Evolutionary conservation across 1,140 invertebrate species (phyloP).

Genomic region (Pseudoatta argentina): DNA sequence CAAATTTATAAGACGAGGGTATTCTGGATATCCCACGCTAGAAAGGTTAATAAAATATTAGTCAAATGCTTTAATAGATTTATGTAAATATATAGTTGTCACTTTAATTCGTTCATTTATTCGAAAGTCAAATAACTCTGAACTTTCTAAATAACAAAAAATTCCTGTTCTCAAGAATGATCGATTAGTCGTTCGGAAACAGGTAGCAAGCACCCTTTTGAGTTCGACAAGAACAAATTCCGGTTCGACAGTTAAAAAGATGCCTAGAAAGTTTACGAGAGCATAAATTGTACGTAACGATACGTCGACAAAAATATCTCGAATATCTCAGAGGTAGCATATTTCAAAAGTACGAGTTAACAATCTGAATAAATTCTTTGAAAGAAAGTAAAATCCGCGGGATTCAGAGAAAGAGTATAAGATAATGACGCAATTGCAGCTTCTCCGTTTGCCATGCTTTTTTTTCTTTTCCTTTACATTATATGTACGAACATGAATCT

Average conservation of each 20-base stretch:
- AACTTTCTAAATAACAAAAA: background rate
- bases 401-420: background rate
- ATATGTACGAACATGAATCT: background rate
- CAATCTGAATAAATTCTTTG: conserved; percentile 42
- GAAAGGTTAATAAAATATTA: background rate
- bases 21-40: too few species aligned
- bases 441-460: background rate
- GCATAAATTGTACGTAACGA: conserved; percentile 24
- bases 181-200: background rate
- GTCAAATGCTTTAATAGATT: background rate
- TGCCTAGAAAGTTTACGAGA: background rate
- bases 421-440: conserved; percentile 13
- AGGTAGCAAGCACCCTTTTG: background rate
- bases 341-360: conserved; percentile 38
- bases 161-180: background rate
- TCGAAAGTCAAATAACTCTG: background rate
- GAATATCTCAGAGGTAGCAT: background rate
- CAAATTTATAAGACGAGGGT: too few species aligned
- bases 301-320: conserved; percentile 34
- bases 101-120: background rate
- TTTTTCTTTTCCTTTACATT: background rate
- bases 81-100: background rate
- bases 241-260: conserved; percentile 16
- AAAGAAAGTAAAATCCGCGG: conserved; percentile 10
- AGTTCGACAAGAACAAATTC: conserved; percentile 5